phyloP scores from a whole-genome alignment of 2,113 vertebrate genomes.

The Hemichromis elongatus region DNA sequence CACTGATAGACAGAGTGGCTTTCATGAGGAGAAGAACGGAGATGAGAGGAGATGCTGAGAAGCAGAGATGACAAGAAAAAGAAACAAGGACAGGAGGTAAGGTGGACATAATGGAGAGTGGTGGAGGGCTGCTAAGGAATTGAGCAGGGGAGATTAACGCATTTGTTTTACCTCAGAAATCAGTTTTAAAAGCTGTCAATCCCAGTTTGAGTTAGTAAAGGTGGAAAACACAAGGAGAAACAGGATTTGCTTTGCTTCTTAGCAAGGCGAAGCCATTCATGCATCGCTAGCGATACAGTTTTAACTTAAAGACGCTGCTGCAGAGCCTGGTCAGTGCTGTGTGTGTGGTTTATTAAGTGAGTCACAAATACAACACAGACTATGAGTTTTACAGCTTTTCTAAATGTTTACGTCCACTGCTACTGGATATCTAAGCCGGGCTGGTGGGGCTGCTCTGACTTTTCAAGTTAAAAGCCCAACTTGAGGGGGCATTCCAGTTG shows the following conservation, averaged over 20 bases:
- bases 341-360: neutral
- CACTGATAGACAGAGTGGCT: neutral
- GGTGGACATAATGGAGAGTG: neutral
- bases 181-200: neutral
- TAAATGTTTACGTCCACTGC: neutral
- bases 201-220: neutral
- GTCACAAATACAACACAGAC: neutral
- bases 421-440: fast-evolving
- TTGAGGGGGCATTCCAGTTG: fast-evolving
- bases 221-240: neutral
- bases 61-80: neutral
- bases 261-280: neutral
- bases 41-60: neutral
- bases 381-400: neutral
- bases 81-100: neutral
- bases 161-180: neutral
- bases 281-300: neutral
- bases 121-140: neutral
- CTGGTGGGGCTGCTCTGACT: neutral
- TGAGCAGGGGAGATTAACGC: neutral
- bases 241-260: neutral
- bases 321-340: neutral
- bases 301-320: neutral
- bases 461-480: neutral
- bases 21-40: neutral